A percentile compares a stretch with the other conserved stretches of the same genome.
Evolutionary conservation across 2,888 invertebrate species (phyloP).

Genomic region (Zaprionus obscuricornis): DNA sequence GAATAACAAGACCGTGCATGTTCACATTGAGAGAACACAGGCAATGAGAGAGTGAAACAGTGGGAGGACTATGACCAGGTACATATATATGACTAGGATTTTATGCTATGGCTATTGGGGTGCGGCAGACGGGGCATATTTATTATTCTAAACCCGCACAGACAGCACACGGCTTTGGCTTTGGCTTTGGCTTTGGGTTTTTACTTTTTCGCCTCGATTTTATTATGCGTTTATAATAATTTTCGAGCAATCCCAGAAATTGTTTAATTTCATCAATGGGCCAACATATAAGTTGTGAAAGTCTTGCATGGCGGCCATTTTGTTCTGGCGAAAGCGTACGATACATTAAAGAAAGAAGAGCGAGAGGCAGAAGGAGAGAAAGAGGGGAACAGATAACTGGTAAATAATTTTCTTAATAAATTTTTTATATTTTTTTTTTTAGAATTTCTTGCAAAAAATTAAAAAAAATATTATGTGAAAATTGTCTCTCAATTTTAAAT

Average conservation of each 20-base stretch:
- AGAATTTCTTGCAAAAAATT: no score
- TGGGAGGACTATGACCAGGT: no score
- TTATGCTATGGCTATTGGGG: slow-evolving; percentile 4
- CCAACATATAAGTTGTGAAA: slow-evolving; percentile 35
- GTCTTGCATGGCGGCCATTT: slow-evolving; percentile 48
- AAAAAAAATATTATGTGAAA: no score
- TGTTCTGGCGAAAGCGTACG: slow-evolving; percentile 32
- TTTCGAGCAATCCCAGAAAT: slow-evolving; percentile 58
- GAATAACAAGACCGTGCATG: slow-evolving; percentile 11
- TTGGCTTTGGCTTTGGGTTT: slow-evolving; percentile 25
- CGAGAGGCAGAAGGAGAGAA: neutral
- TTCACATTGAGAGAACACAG: neutral
- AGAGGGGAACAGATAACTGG: no score
- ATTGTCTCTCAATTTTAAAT: no score
- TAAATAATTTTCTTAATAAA: no score
- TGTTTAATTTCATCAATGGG: slow-evolving; percentile 66
- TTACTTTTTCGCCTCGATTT: slow-evolving; percentile 28
- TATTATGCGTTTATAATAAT: slow-evolving; percentile 63
- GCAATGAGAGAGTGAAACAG: neutral
- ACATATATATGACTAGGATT: slow-evolving; percentile 21
- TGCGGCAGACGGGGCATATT: slow-evolving; percentile 21
- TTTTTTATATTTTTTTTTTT: no score
- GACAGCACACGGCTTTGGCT: no score
- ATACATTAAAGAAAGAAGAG: neutral
- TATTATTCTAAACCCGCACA: slow-evolving; percentile 64